Conservation (phyloP, 1,140 invertebrate genomes). For the Nasonia longicornis region DNA sequence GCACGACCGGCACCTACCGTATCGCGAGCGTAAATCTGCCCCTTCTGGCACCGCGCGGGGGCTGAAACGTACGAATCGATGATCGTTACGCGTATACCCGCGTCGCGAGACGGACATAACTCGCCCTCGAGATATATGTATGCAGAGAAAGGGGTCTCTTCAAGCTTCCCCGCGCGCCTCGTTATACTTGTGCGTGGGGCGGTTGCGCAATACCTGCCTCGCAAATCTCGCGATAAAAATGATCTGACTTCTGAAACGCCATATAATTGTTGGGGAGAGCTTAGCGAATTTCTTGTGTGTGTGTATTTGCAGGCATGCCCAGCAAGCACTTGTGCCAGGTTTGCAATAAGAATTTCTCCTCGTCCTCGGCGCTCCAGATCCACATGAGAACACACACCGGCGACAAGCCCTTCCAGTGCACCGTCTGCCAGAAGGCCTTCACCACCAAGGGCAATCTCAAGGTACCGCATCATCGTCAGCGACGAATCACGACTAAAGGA, state of each 20-base stretch:
- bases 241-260: too few species aligned
- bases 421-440: slow-evolving; percentile 94
- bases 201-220: too few species aligned
- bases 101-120: background rate
- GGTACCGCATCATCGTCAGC: slow-evolving; percentile 70
- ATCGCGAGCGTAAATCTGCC: slow-evolving; percentile 47
- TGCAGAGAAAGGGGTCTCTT: background rate
- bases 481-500: background rate
- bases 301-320: slow-evolving; percentile 72
- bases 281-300: slow-evolving; percentile 65
- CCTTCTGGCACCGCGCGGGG: background rate
- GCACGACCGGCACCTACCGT: slow-evolving; percentile 18
- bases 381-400: slow-evolving; percentile 99
- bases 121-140: background rate
- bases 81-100: slow-evolving; percentile 9
- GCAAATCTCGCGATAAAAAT: too few species aligned
- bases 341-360: slow-evolving; percentile 98
- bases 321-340: slow-evolving; percentile 95
- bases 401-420: slow-evolving; percentile 97
- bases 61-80: slow-evolving; percentile 28
- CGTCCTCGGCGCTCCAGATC: slow-evolving; percentile 95
- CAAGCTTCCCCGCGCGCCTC: too few species aligned
- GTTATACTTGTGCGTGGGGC: too few species aligned
- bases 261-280: slow-evolving; percentile 49
- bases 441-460: slow-evolving; percentile 99